Evolutionary conservation across 1,140 invertebrate genomes (phyloP).

Genomic region (Oreohelix idahoensis): DNA sequence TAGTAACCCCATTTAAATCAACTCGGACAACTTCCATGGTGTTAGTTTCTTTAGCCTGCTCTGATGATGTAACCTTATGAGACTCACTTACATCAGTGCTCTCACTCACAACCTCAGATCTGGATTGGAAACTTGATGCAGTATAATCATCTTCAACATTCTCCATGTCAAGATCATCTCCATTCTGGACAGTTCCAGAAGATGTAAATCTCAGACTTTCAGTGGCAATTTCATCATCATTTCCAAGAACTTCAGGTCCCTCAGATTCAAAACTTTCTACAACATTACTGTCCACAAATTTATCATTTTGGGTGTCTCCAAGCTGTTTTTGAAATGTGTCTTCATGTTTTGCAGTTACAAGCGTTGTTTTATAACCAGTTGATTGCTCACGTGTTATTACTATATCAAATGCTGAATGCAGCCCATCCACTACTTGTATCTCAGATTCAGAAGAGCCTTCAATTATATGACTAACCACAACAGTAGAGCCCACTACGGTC

Average conservation of each 20-base stretch:
- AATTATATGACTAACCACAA: too few relatives aligned
- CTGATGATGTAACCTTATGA: background rate
- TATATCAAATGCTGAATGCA: too few relatives aligned
- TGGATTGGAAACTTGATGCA: background rate
- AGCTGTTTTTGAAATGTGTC: background rate
- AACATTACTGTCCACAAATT: background rate
- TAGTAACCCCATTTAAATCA: conserved; percentile 5
- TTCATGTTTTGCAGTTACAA: background rate
- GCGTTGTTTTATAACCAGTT: too few relatives aligned
- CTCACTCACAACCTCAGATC: conserved; percentile 1
- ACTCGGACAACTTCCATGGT: background rate
- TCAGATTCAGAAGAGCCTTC: too few relatives aligned
- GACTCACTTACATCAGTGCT: background rate
- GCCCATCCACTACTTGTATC: too few relatives aligned
- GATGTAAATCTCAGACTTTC: background rate
- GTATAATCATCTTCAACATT: background rate
- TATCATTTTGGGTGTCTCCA: too few relatives aligned
- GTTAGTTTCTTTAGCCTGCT: background rate
- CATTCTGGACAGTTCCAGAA: background rate
- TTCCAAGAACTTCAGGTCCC: background rate
- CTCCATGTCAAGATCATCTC: background rate
- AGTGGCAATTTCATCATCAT: background rate
- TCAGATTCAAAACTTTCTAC: background rate
- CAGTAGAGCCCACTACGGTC: background rate
- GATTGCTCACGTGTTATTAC: too few relatives aligned